These are phyloP conservation scores for Climacteris rufus DNA, from an alignment of 2,113 vertebrate genomes.

Conservation along the genomic window DNA sequence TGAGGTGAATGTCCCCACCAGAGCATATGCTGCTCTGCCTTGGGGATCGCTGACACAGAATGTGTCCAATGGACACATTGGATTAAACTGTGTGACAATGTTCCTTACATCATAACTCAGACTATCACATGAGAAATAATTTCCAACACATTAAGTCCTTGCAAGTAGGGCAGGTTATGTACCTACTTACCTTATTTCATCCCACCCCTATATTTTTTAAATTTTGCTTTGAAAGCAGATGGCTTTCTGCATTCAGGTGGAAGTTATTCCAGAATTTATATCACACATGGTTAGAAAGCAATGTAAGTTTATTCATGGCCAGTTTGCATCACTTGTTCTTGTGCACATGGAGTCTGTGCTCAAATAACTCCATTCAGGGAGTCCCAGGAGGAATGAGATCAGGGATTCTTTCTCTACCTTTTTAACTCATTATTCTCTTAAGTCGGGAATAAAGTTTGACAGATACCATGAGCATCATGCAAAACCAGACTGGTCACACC, in stretches of 20 bases:
- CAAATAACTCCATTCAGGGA: background rate
- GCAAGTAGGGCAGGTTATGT: background rate
- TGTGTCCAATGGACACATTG: rapidly evolving
- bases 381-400: background rate
- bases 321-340: background rate
- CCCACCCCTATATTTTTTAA: background rate
- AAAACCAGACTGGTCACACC: rapidly evolving
- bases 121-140: background rate
- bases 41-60: rapidly evolving
- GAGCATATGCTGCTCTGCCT: background rate
- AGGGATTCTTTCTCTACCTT: background rate
- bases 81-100: rapidly evolving
- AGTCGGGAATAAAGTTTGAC: background rate
- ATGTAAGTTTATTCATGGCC: background rate
- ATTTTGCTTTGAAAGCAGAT: background rate
- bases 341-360: background rate
- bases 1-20: background rate
- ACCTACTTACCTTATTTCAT: background rate
- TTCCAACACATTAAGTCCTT: background rate
- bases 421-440: background rate
- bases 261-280: background rate
- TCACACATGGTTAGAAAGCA: background rate
- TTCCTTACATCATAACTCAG: background rate
- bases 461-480: background rate
- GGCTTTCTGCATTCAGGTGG: background rate